Conservation (phyloP, 2,888 invertebrate genomes). For the Lasioglossum malachurum region DNA sequence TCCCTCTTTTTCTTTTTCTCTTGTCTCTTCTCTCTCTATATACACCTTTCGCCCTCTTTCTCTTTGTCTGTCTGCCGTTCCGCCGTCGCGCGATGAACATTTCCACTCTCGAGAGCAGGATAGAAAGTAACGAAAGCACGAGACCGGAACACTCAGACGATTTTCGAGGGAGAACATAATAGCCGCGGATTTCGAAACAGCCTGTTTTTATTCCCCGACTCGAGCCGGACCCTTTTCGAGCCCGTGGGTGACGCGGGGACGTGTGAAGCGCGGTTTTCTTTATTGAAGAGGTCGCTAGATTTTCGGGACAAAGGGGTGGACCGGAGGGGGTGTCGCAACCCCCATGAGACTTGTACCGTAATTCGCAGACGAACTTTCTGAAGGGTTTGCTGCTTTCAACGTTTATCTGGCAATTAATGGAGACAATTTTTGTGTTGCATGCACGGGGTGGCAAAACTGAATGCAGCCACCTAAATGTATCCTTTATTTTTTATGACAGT, state of each 20-base stretch:
- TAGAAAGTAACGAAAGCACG: background rate
- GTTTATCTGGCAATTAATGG: too few relatives aligned
- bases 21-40: background rate
- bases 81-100: slow-evolving; percentile 40
- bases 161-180: slow-evolving; percentile 34
- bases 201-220: background rate
- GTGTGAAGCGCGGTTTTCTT: background rate
- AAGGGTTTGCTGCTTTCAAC: too few relatives aligned
- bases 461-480: too few relatives aligned
- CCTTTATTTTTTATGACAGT: too few relatives aligned
- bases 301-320: background rate
- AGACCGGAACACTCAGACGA: slow-evolving; percentile 27
- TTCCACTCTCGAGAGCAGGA: slow-evolving; percentile 28
- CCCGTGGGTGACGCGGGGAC: background rate
- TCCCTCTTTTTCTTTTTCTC: background rate
- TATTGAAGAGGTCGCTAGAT: background rate
- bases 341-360: background rate
- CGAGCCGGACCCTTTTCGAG: background rate
- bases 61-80: background rate
- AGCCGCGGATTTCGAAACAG: slow-evolving; percentile 1
- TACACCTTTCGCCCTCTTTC: background rate
- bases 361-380: background rate
- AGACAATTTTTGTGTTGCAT: too few relatives aligned
- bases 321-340: background rate
- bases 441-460: too few relatives aligned